These are phyloP conservation scores for Himantopus leucocephalus DNA, from an alignment of 2,113 vertebrate genomes.

Conservation along the genomic window DNA sequence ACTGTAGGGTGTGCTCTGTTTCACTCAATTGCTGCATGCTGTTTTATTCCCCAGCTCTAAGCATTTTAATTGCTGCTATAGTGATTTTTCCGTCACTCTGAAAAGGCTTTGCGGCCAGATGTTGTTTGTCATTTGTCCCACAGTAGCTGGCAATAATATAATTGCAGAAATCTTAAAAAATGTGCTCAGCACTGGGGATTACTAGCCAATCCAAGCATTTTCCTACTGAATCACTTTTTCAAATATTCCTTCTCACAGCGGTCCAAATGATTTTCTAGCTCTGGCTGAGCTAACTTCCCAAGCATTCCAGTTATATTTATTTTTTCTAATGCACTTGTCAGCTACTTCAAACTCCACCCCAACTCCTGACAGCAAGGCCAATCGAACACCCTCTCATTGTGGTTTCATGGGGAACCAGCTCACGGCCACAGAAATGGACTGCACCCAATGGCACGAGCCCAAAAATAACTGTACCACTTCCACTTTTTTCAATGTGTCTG, in stretches of 20 bases:
- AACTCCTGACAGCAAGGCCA: conserved; percentile 4
- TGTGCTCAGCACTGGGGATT: background rate
- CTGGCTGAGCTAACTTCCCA: conserved; percentile 52
- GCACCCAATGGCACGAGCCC: conserved; percentile 38
- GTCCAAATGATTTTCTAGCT: conserved; percentile 47
- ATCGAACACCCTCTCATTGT: conserved; percentile 22
- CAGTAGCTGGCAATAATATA: conserved; percentile 44
- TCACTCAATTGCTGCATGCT: background rate
- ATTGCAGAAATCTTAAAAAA: conserved; percentile 34
- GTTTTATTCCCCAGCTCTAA: conserved; percentile 4
- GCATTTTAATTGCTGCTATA: background rate
- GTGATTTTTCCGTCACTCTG: background rate
- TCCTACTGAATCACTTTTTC: conserved; percentile 20
- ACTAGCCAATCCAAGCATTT: conserved; percentile 35
- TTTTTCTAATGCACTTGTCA: conserved; percentile 63
- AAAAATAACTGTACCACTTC: conserved; percentile 47
- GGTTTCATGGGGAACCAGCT: conserved; percentile 29
- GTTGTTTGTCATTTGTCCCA: conserved; percentile 59
- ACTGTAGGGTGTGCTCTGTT: background rate
- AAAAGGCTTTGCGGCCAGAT: conserved; percentile 29
- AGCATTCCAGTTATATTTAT: conserved; percentile 61
- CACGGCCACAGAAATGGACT: conserved; percentile 45
- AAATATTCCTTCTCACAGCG: conserved; percentile 13
- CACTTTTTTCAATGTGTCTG: background rate
- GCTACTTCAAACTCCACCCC: conserved; percentile 51